Conservation (phyloP, 1,140 invertebrate genomes). For the Nasonia vitripennis region DNA sequence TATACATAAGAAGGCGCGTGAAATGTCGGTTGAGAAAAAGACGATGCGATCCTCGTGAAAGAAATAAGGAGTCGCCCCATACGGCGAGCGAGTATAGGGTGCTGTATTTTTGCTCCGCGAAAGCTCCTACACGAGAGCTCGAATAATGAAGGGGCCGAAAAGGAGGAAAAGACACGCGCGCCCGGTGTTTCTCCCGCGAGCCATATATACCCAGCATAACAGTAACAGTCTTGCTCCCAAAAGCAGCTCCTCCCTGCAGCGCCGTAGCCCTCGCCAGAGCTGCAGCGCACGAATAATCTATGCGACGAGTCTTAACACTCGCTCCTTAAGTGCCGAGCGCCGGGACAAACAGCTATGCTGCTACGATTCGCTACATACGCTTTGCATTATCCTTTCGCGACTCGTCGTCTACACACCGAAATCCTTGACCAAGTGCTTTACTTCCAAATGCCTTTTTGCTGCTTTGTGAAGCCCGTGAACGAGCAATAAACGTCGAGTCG, state of each 20-base stretch:
- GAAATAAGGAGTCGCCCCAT: no score
- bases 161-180: not conserved
- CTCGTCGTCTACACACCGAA: no score
- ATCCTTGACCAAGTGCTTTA: no score
- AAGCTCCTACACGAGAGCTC: not conserved
- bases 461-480: not conserved
- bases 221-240: not conserved
- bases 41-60: no score
- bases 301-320: constrained; percentile 45
- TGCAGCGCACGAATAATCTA: constrained; percentile 52
- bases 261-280: not conserved
- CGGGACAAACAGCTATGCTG: constrained; percentile 29
- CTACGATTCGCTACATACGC: not conserved
- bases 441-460: no score
- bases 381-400: constrained; percentile 11
- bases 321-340: constrained; percentile 12
- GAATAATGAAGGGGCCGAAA: constrained; percentile 28
- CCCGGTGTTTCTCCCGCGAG: not conserved
- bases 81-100: no score
- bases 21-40: not conserved
- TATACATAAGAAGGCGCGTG: not conserved
- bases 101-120: not conserved
- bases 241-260: constrained; percentile 15
- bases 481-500: not conserved
- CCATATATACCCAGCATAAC: not conserved